Evolutionary conservation across 2,797 vertebrate species (phyloP), one percentile per base, ranked within the genome.

Genomic region (Percopsis omiscomaycus): DNA sequence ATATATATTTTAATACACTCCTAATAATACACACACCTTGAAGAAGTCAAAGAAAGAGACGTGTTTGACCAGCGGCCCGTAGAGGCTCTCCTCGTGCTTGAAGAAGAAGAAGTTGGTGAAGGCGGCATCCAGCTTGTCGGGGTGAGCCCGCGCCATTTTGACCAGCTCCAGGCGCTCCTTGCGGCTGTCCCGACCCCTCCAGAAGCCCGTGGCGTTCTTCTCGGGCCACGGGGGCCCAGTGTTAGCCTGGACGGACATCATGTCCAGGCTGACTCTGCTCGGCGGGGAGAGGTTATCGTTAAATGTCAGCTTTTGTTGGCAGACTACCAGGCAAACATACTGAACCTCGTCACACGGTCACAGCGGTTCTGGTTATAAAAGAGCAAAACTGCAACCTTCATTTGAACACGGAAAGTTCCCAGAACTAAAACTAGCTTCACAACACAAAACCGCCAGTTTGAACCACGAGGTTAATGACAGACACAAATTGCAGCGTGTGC

Each of bases 31-130:
- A 11, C 89, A 76, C 81, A 99, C 98, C 95, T 99, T 98, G 84
- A 99, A 98, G 85, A 99, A 99, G 88, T 98, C 96, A 73, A 98
- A 99, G 90, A 99, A 99, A 0, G 96, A 98, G 61, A 99, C 96
- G 14, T 98, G 96, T 73, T 98, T 97, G 83, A 98, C 96, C 27
- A 98, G 93, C 3, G 97, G 96, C 13, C 98, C 98, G 5, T 97
- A 98, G 3, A 98, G 93, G 62, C 85, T 95, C 88, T 98, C 96
- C 0, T 99, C 91, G 0, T 99, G 97, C 73, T 98, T 93, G 78
- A 99, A 99, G 89, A 99, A 99, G 89, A 99, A 99, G 81, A 99
- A 99, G 86, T 99, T 98, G 66, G 98, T 99, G 77, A 99, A 97
- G 59, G 96, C 97, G 1, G 96, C 96, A 3, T 99, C 95, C 16